Conservation (phyloP, 2,113 vertebrate genomes). For the Microcebus lehilahytsara region DNA sequence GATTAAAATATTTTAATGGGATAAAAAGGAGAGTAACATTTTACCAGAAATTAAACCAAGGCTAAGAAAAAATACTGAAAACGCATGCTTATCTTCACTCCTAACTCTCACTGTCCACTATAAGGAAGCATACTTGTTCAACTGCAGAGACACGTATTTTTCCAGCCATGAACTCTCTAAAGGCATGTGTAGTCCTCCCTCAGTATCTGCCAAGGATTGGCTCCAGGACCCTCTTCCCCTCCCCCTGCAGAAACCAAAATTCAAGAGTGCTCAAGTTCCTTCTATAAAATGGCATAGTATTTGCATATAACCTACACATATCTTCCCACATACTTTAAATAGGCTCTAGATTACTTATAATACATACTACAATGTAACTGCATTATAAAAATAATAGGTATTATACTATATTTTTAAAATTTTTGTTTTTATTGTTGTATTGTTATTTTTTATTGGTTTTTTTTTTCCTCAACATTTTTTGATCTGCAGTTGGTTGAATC, state of each 20-base stretch:
- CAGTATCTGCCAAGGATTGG: not conserved
- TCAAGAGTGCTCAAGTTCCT: not conserved
- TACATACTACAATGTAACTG: not conserved
- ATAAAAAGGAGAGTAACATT: conserved; percentile 1
- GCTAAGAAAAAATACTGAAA: conserved; percentile 14
- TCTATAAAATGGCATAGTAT: not conserved
- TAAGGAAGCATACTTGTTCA: not conserved
- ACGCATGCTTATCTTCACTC: not conserved
- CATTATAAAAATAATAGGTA: not conserved
- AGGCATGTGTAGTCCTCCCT: not conserved
- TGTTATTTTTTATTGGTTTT: not conserved
- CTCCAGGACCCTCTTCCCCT: not conserved
- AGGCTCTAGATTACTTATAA: not conserved
- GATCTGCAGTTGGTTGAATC: not conserved
- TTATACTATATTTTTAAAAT: not conserved
- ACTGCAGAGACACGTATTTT: not conserved
- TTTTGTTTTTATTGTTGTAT: not conserved
- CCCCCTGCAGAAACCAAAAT: not conserved
- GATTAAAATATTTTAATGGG: conserved; percentile 34
- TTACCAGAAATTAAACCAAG: not conserved
- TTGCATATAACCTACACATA: not conserved
- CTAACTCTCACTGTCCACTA: not conserved
- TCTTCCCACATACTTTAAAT: not conserved
- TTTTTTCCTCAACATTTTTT: not conserved
- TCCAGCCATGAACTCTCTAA: not conserved